A percentile compares a stretch with the other conserved stretches of the same genome.
Conservation (phyloP, 2,797 vertebrate species). For the Ctenopoma kingsleyae region DNA sequence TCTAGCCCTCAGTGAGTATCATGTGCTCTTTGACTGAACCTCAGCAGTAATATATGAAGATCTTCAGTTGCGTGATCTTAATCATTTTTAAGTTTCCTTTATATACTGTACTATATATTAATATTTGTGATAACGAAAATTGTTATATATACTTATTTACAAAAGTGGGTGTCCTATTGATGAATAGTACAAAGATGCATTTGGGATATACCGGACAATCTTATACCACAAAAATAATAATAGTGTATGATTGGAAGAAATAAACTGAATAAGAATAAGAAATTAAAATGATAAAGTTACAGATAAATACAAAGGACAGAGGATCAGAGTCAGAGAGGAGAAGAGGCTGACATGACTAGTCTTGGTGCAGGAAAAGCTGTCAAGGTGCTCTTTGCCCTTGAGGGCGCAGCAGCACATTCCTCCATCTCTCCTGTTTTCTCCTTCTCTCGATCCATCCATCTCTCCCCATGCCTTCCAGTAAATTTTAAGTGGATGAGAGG, state of each 20-base stretch:
- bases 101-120: too few relatives aligned
- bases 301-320: constrained; percentile 14
- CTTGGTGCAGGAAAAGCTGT: constrained; percentile 49
- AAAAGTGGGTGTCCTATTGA: too few relatives aligned
- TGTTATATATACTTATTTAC: too few relatives aligned
- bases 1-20: too few relatives aligned
- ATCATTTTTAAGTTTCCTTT: too few relatives aligned
- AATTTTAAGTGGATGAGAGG: constrained; percentile 49
- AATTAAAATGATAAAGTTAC: constrained; percentile 16
- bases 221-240: too few relatives aligned
- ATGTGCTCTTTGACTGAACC: too few relatives aligned
- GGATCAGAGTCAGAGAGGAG: constrained; percentile 1
- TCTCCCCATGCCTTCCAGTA: constrained; percentile 49
- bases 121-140: too few relatives aligned
- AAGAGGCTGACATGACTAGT: constrained; percentile 38
- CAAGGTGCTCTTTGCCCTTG: constrained; percentile 74
- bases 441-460: constrained; percentile 48
- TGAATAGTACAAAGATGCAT: too few relatives aligned
- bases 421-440: constrained; percentile 35
- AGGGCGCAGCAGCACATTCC: constrained; percentile 66
- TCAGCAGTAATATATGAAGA: too few relatives aligned
- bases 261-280: background rate
- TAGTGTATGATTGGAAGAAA: background rate
- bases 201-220: too few relatives aligned
- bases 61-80: too few relatives aligned